Conservation (phyloP, 2,797 vertebrate species). For the Helicolenus hilgendorfi region DNA sequence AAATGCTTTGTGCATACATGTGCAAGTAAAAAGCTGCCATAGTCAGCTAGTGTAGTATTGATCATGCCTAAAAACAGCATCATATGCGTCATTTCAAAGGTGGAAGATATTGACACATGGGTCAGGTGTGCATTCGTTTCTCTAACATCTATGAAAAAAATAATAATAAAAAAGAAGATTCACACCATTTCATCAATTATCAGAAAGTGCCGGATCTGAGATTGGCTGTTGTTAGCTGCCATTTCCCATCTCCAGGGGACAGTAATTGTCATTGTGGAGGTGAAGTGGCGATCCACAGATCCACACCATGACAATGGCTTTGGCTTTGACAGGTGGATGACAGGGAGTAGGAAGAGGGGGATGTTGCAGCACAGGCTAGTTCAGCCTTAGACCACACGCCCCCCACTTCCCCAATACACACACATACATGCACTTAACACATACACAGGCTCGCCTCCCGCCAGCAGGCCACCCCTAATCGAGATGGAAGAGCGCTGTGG, state of each 20-base stretch:
- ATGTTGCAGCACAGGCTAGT: conserved; percentile 75
- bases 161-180: background rate
- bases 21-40: background rate
- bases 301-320: conserved; percentile 88
- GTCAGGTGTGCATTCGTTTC: conserved; percentile 20
- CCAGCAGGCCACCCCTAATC: conserved; percentile 85
- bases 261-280: conserved; percentile 72
- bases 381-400: conserved; percentile 82
- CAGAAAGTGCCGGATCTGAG: conserved; percentile 51
- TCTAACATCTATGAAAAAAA: conserved; percentile 17
- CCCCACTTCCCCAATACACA: background rate
- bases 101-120: conserved; percentile 10
- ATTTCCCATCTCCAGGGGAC: conserved; percentile 46
- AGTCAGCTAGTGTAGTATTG: background rate
- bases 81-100: conserved; percentile 19
- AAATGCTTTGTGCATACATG: background rate
- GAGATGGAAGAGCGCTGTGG: conserved; percentile 92
- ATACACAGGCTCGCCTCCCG: conserved; percentile 70
- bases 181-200: conserved; percentile 45
- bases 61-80: background rate
- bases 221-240: conserved; percentile 38
- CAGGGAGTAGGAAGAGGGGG: conserved; percentile 32
- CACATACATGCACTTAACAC: conserved; percentile 27
- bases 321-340: conserved; percentile 86
- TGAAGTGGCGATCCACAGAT: conserved; percentile 76